A percentile compares a stretch with the other conserved stretches of the same genome.
Evolutionary conservation across 2,888 invertebrate genomes (phyloP).

Genomic region (Mythimna impura): DNA sequence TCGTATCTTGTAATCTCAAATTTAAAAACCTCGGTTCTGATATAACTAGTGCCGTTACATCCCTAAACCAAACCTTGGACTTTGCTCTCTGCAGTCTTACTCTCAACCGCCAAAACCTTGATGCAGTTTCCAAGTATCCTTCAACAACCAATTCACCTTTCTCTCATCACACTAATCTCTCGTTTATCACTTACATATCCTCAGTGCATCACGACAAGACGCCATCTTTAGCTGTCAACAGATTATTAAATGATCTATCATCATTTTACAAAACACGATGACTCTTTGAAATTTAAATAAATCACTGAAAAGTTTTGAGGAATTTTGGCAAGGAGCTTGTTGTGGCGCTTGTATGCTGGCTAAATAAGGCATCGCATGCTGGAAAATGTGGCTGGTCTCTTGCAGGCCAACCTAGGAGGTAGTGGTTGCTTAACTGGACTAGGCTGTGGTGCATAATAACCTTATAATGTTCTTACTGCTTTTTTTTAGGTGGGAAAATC

Average conservation of each 20-base stretch:
- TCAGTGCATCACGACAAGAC: neutral
- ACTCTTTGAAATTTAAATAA: slow-evolving; percentile 25
- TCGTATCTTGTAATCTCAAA: no score
- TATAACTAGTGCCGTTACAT: no score
- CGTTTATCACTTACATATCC: slow-evolving; percentile 16
- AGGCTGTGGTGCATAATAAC: no score
- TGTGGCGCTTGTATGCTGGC: slow-evolving; percentile 10
- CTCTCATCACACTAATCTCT: slow-evolving; percentile 34
- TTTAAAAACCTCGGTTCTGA: no score
- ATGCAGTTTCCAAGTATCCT: slow-evolving; percentile 11
- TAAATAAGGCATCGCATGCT: neutral
- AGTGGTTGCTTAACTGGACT: no score
- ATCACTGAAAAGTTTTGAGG: slow-evolving; percentile 21
- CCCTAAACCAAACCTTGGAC: neutral
- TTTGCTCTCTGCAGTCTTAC: neutral
- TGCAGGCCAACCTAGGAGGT: no score
- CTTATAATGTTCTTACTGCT: no score
- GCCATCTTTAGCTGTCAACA: slow-evolving; percentile 41
- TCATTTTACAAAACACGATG: slow-evolving; percentile 21
- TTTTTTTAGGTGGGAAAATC: no score
- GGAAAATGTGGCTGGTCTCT: neutral
- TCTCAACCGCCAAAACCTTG: neutral
- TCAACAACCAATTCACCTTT: slow-evolving; percentile 3
- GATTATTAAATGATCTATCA: slow-evolving; percentile 23
- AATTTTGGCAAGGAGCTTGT: slow-evolving; percentile 35